Evolutionary conservation across 2,113 vertebrate genomes (phyloP).

Genomic region (Oreochromis tanganicae): DNA sequence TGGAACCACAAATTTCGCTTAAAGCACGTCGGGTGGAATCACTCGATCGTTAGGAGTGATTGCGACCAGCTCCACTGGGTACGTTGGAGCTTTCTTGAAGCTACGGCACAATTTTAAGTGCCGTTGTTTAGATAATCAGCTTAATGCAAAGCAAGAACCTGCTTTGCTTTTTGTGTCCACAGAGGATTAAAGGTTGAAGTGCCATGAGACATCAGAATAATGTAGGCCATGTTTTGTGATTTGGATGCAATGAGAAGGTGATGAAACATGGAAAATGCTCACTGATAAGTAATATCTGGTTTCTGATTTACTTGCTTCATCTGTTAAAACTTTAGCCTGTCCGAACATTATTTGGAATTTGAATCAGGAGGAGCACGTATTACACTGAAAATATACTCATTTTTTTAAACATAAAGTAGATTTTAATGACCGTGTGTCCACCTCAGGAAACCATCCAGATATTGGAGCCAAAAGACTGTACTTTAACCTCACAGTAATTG

Average conservation of each 20-base stretch:
- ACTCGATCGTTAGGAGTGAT: neutral
- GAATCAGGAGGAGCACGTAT: neutral
- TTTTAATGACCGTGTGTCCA: conserved; percentile 11
- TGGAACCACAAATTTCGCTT: neutral
- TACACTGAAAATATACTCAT: neutral
- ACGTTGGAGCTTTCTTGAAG: neutral
- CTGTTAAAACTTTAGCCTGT: neutral
- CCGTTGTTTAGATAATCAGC: neutral
- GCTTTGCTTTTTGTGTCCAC: neutral
- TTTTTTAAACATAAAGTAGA: neutral
- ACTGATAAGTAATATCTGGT: neutral
- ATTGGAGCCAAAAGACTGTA: conserved; percentile 40
- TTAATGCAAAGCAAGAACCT: neutral
- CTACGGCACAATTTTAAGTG: neutral
- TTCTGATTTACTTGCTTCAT: neutral
- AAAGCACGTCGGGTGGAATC: neutral
- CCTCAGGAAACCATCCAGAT: conserved; percentile 14
- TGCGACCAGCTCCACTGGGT: neutral
- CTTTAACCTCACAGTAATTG: conserved; percentile 47
- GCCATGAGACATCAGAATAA: neutral
- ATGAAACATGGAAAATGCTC: neutral
- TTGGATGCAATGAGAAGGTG: neutral
- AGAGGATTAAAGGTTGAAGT: neutral
- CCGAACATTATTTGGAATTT: neutral
- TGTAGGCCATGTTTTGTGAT: neutral